A percentile compares a stretch with the other conserved stretches of the same genome.
Evolutionary conservation across 1,140 invertebrate genomes (phyloP).

Genomic region (Drosophila ironensis): DNA sequence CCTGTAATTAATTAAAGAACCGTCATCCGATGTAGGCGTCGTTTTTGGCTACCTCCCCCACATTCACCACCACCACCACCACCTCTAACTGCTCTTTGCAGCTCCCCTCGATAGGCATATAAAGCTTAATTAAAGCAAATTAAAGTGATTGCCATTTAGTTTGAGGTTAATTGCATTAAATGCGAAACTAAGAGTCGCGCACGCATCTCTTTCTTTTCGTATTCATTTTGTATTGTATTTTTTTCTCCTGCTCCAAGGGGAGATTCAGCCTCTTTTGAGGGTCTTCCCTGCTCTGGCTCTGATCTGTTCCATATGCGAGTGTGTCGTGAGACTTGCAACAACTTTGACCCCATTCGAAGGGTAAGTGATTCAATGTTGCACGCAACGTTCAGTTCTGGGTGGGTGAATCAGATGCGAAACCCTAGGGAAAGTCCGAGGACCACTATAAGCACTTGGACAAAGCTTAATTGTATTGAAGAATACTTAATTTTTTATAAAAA

Average conservation of each 20-base stretch:
- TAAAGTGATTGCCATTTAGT: conserved; percentile 81
- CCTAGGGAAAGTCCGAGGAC: not conserved
- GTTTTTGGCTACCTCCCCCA: conserved; percentile 33
- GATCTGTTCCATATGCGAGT: conserved; percentile 46
- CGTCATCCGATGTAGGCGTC: conserved; percentile 58
- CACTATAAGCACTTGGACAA: no score
- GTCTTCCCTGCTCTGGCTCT: not conserved
- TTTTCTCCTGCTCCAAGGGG: not conserved
- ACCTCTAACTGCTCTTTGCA: not conserved
- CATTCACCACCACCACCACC: not conserved
- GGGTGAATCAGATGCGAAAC: not conserved
- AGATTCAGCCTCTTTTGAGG: conserved; percentile 17
- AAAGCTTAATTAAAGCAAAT: conserved; percentile 81
- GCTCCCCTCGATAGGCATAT: conserved; percentile 57
- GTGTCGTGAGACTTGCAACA: conserved; percentile 60
- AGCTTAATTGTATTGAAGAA: no score
- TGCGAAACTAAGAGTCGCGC: conserved; percentile 66
- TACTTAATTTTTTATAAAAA: no score
- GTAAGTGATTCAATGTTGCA: conserved; percentile 58
- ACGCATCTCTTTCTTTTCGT: conserved; percentile 27
- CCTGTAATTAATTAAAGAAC: conserved; percentile 67
- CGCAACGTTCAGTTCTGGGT: conserved; percentile 1
- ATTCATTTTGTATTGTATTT: not conserved
- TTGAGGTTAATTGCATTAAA: conserved; percentile 81
- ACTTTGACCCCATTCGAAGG: conserved; percentile 56